Base-by-base conservation (phyloP, 2,113 vertebrate genomes). In the Sorex fumeus region DNA sequence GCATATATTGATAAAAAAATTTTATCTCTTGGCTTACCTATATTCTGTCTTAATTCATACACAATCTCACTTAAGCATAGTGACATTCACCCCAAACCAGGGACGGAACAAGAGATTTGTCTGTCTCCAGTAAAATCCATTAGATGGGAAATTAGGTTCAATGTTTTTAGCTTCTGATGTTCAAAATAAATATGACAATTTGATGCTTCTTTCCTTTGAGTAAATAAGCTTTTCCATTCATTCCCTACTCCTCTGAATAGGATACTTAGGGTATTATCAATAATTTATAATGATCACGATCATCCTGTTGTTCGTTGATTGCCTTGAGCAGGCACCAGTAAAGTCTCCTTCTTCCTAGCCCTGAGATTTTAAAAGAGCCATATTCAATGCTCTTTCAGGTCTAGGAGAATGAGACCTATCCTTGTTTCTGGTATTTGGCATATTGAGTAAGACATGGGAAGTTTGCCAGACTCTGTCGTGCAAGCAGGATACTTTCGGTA, bases 211-310 rank as follows among this genome's bases (percentile, higher is more conserved):
- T 84, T 88, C 80, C 40, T 76, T 36, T 64, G 67, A 69, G n/a
- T n/a, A 92, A 50, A 57, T 16, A 87, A 87, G 40, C 4, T 25
- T 86, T 91, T 40, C 13, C 6, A 18, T 72, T 88, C 19, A 47
- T 2, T 69, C 15, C 8, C 11, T 74, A 2, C 6, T 1, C 7
- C 4, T 75, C 27, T 81, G 23, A 12, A 34, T 32, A 15, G 23
- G 64, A 34, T 84, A 1, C 50, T 18, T 23, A 16, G 16, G 32
- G 36, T 19, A 53, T 62, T 15, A 34, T 90, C 57, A 67, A 53
- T 27, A 43, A 91, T 94, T 83, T 32, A 30, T 50, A 84, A 81
- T n/a, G n/a, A n/a, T n/a, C n/a, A n/a, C n/a, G n/a, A n/a, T n/a
- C n/a, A n/a, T n/a, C n/a, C n/a, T n/a, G n/a, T n/a, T n/a, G n/a